phyloP scores from a whole-genome alignment of 2,797 vertebrate species.

The Margarornis squamiger region DNA sequence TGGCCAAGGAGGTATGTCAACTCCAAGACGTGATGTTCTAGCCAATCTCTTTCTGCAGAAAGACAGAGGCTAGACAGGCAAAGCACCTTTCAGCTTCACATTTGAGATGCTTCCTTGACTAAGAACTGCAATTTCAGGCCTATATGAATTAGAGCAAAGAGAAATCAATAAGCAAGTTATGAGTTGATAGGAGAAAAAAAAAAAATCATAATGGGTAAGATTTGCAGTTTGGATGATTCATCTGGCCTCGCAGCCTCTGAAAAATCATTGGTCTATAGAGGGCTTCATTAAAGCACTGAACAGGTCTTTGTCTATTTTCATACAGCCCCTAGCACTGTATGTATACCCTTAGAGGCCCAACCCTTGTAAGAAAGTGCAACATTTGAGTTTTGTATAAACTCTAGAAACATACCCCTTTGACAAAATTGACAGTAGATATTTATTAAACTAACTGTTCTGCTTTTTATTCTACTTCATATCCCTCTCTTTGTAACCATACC shows the following conservation, averaged over 20 bases:
- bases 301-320: not conserved
- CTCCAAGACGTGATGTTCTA: not conserved
- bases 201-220: not conserved
- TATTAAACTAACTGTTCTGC: not conserved
- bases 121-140: not conserved
- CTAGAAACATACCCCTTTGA: not conserved
- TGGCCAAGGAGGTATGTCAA: not conserved
- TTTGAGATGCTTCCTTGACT: not conserved
- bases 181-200: not conserved
- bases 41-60: not conserved
- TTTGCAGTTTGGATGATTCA: not conserved
- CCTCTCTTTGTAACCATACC: not conserved
- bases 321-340: rapidly evolving
- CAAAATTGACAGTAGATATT: not conserved
- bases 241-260: not conserved
- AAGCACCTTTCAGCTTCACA: not conserved
- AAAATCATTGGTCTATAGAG: not conserved
- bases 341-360: not conserved
- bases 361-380: not conserved
- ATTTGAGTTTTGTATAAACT: not conserved
- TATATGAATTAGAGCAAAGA: not conserved
- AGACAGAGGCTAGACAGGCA: not conserved
- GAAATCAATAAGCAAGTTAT: rapidly evolving
- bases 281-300: not conserved
- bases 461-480: not conserved